Evolutionary conservation across 2,113 vertebrate species (phyloP).

Genomic region (Scolopax mira): DNA sequence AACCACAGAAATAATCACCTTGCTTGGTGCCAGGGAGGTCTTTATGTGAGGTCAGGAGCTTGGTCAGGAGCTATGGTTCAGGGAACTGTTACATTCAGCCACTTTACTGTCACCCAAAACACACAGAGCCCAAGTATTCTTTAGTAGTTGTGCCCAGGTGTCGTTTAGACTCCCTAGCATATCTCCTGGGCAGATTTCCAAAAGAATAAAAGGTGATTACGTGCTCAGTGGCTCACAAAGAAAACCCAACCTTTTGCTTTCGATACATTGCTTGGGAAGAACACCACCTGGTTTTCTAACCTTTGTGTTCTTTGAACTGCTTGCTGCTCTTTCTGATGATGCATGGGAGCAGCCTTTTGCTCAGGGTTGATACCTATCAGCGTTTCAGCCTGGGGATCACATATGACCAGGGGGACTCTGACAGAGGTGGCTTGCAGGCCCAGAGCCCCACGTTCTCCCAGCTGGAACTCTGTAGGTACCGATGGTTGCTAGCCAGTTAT

Average conservation of each 20-base stretch:
- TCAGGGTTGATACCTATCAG: accelerated
- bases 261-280: neutral
- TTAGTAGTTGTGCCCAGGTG: neutral
- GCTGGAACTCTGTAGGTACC: neutral
- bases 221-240: neutral
- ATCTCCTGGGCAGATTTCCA: neutral
- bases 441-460: neutral
- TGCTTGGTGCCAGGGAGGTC: neutral
- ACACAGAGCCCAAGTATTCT: accelerated
- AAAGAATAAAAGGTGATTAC: neutral
- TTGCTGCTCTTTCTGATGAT: neutral
- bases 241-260: neutral
- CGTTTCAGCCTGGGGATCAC: neutral
- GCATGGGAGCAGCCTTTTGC: neutral
- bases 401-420: neutral
- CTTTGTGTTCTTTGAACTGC: neutral
- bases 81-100: neutral
- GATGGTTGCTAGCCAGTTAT: neutral
- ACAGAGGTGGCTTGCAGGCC: neutral
- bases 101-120: neutral
- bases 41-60: neutral
- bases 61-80: neutral
- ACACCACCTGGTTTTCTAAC: neutral
- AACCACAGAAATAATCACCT: neutral
- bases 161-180: neutral